Percentiles rank a stretch among this genome's conserved stretches.
These are phyloP conservation scores for Spea hammondii DNA, from an alignment of 2,797 vertebrate genomes.

Conservation along the genomic window DNA sequence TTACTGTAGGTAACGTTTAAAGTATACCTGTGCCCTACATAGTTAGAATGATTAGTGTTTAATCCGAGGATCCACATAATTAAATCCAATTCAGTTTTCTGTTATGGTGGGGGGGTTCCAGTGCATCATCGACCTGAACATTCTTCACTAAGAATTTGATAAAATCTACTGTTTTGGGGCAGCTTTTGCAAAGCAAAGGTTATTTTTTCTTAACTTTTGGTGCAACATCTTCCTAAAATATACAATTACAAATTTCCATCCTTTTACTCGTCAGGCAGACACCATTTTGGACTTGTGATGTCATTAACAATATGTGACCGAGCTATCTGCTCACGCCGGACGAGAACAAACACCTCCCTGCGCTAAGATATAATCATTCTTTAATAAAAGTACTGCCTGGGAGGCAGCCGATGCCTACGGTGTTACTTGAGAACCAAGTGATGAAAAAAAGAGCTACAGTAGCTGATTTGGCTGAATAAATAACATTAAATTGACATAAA, in stretches of 20 bases:
- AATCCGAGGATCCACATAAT: neutral
- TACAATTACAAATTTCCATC: too few species aligned
- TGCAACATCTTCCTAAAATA: too few species aligned
- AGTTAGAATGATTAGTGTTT: too few species aligned
- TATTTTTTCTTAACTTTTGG: too few species aligned
- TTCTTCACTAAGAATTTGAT: too few species aligned
- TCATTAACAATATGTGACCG: neutral
- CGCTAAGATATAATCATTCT: conserved; percentile 25
- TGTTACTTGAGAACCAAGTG: conserved; percentile 18
- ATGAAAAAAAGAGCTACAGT: conserved; percentile 19
- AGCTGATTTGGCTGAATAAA: conserved; percentile 33
- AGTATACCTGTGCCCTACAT: too few species aligned
- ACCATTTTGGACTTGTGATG: conserved; percentile 14
- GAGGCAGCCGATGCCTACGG: conserved; percentile 20
- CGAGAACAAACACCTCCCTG: neutral
- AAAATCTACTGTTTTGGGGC: too few species aligned
- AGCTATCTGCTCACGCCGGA: neutral
- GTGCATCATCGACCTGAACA: too few species aligned
- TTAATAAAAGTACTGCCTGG: conserved; percentile 17
- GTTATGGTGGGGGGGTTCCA: neutral
- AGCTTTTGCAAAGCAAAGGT: too few species aligned
- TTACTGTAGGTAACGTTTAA: too few species aligned
- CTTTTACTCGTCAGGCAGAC: neutral
- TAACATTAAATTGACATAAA: conserved; percentile 32
- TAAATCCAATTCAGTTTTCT: neutral